These are phyloP conservation scores for Cyphomyrmex costatus DNA, from an alignment of 1,140 invertebrate genomes.

Conservation along the genomic window DNA sequence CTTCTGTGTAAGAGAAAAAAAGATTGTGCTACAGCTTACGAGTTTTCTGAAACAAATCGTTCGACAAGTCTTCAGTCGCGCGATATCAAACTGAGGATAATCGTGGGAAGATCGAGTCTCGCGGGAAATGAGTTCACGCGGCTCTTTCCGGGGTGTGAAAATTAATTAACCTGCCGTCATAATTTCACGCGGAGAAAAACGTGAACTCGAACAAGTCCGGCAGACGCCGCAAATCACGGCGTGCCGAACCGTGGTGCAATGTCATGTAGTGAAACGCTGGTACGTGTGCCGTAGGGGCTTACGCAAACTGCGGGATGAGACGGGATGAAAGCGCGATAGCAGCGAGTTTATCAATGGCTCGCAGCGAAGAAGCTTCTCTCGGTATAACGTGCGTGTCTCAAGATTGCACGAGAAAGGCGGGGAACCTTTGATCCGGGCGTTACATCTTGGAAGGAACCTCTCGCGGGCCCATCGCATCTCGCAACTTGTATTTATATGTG, in stretches of 20 bases:
- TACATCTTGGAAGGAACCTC: conserved; percentile 27
- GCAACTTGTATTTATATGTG: conserved; percentile 11
- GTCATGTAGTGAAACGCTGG: conserved; percentile 22
- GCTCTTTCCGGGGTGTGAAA: conserved; percentile 31
- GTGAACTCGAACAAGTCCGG: background rate
- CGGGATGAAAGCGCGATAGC: conserved; percentile 17
- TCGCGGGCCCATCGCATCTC: background rate
- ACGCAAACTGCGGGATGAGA: conserved; percentile 24
- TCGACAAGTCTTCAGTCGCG: background rate
- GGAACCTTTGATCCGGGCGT: conserved; percentile 58
- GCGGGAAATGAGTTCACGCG: conserved; percentile 44
- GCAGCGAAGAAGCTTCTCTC: conserved; percentile 17
- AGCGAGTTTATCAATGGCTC: conserved; percentile 50
- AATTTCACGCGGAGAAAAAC: conserved; percentile 17
- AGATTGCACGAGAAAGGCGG: conserved; percentile 49
- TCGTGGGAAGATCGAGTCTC: conserved; percentile 21
- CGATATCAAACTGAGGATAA: conserved; percentile 12
- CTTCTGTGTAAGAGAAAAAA: background rate
- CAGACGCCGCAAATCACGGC: background rate
- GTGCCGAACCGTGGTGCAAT: background rate
- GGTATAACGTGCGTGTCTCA: background rate
- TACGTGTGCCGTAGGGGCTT: background rate
- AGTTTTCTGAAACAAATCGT: background rate
- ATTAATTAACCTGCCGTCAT: conserved; percentile 53
- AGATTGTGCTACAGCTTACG: background rate